phyloP scores from a whole-genome alignment of 2,888 invertebrate genomes.

The Tipula unca region DNA sequence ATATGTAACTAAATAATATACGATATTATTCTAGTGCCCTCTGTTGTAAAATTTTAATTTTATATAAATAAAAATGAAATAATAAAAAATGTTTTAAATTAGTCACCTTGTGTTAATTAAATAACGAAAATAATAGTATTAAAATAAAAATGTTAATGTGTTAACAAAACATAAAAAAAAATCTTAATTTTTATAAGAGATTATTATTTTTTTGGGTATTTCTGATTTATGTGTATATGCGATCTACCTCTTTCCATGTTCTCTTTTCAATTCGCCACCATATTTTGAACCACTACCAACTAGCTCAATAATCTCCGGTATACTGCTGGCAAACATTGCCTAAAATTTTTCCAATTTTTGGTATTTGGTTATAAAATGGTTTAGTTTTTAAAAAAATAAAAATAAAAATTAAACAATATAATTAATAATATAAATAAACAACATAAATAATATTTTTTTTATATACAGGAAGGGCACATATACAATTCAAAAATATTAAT shows the following conservation, averaged over 20 bases:
- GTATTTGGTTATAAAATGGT: constrained; percentile 20
- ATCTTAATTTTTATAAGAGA: neutral
- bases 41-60: neutral
- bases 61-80: neutral
- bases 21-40: neutral
- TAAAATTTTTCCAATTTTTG: constrained; percentile 47
- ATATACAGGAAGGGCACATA: constrained; percentile 14
- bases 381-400: neutral
- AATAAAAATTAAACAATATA: constrained; percentile 20
- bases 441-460: constrained; percentile 20
- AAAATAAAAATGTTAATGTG: neutral
- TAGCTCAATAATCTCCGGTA: constrained; percentile 99
- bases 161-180: neutral
- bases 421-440: constrained; percentile 21
- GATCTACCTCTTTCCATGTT: constrained; percentile 96
- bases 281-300: constrained; percentile 99
- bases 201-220: neutral
- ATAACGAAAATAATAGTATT: neutral
- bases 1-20: constrained; percentile 9
- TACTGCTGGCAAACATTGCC: constrained; percentile 99
- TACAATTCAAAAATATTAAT: constrained; percentile 15
- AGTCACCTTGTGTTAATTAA: neutral
- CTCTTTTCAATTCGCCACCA: constrained; percentile 98
- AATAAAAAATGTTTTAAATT: neutral
- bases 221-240: neutral